Base-by-base conservation (phyloP, 2,888 invertebrate species). In the Schizotus pectinicornis region DNA sequence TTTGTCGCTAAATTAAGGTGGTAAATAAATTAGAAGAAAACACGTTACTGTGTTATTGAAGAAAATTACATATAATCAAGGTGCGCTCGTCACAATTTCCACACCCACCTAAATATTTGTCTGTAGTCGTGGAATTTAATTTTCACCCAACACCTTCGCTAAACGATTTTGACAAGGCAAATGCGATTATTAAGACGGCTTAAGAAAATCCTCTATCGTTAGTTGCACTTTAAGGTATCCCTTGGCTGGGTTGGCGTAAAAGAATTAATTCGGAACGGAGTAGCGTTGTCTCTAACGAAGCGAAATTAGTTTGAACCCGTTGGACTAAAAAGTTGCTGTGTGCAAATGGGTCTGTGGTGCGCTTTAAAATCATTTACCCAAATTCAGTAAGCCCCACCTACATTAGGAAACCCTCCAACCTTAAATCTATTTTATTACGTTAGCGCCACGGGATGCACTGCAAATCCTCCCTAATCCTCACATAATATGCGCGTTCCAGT, bases 371-470 rank as follows among this genome's bases (percentile, higher is more conserved):
- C 53, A 38, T 38, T 37, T 33, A 34, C 47, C 47, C 34, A 41
- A 32, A 8, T n/a, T 31, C 41, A 22, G 22, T 54, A 54, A 54
- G 46, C 54, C 35, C 54, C 38, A 51, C 46, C 46, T 59, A 47
- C 45, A 59, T 55, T 51, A 50, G 48, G 62, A 62, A 62, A 59
- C 64, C 64, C 59, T 34, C 51, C 48, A 63, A 65, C 58, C 59
- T 51, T 62, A 63, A 65, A 65, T 65, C 64, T 56, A 65, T 65
- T 65, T 65, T 65, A 65, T 65, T 65, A 61, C 59, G 63, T 65
- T 65, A 65, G 53, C 59, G 54, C 51, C 59, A 48, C 38, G 58
- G 57, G 57, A 58, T 60, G 56, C 52, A 43, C 54, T 43, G 46
- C 53, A 65, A 65, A 56, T 59, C 61, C 22, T 42, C 56, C 52